Evolutionary conservation across 2,113 vertebrate genomes (phyloP), one percentile per base, ranked within the genome.

Genomic region (Rhombomys opimus): DNA sequence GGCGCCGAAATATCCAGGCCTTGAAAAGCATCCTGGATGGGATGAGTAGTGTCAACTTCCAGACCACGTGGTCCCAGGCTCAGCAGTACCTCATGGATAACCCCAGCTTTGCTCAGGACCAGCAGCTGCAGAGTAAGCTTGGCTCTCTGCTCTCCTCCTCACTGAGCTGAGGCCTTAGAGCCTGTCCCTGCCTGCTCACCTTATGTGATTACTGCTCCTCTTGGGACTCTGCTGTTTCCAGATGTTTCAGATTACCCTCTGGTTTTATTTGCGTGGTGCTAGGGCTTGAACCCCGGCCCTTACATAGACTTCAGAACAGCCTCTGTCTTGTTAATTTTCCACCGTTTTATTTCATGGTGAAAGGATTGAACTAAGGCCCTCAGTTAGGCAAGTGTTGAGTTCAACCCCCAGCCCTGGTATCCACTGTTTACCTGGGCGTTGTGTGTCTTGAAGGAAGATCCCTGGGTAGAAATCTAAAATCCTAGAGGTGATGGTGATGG

Each of bases 61-160:
- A 98, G 85, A 98, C 98, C n/a, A 98, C 98, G 0, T 98, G 98
- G 98, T 98, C 98, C 81, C 98, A 98, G 93, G 98, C 98, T 70
- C 98, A 98, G 94, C 98, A 98, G 96, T 98, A 98, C 96, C 98
- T 98, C 84, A 98, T 98, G 98, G 98, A 98, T 93, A 98, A 98
- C 86, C 98, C 98, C 95, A 98, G 98, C 94, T 98, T 98, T 98
- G 98, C 98, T 72, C 98, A 98, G 95, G 98, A 98, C 91, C 98
- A 98, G 94, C 98, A 98, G 59, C 94, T 98, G 67, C 98, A 98
- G 97, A 98, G 98, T 98, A 96, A 98, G 98, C 98, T 57, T 27
- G 3, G 30, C 59, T 90, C 80, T 68, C 87, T 13, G 75, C 38
- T 63, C 80, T 35, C 12, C 73, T 46, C 12, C 73, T 76, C 54